A percentile compares a stretch with the other conserved stretches of the same genome.
These are phyloP conservation scores for Diaperis boleti DNA, from an alignment of 2,888 invertebrate genomes.

Conservation along the genomic window DNA sequence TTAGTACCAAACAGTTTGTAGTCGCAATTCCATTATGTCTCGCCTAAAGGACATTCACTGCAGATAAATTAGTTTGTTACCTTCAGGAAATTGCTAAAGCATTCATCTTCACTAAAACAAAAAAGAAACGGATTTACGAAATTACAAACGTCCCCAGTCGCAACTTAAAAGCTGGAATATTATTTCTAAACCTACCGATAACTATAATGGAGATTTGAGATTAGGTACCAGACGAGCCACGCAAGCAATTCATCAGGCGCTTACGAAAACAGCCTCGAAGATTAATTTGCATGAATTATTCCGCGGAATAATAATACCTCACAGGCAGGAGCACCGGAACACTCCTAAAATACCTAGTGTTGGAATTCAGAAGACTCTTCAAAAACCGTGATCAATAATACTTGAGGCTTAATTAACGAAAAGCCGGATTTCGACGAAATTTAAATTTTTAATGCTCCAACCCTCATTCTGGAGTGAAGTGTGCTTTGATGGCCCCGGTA, in stretches of 20 bases:
- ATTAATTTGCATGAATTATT: conserved; percentile 38
- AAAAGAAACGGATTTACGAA: conserved; percentile 21
- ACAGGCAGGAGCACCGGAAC: conserved; percentile 8
- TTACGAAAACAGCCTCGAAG: conserved; percentile 30
- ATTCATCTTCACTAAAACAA: conserved; percentile 17
- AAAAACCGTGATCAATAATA: conserved; percentile 35
- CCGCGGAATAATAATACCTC: conserved; percentile 26
- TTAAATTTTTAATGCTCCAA: conserved; percentile 27
- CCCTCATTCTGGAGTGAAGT: conserved; percentile 11
- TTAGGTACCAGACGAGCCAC: conserved; percentile 25
- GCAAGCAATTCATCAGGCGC: conserved; percentile 32
- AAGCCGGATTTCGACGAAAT: conserved; percentile 22
- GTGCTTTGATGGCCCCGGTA: conserved; percentile 12
- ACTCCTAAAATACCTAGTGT: conserved; percentile 12
- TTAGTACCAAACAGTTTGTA: conserved; percentile 7
- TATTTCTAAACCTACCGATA: conserved; percentile 27
- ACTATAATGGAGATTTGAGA: conserved; percentile 30
- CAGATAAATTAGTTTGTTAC: conserved; percentile 27
- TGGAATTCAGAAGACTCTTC: conserved; percentile 13
- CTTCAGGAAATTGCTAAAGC: conserved; percentile 21
- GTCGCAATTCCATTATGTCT: conserved; percentile 1
- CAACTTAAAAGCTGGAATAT: conserved; percentile 14
- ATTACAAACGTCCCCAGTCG: conserved; percentile 4
- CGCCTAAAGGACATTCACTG: conserved; percentile 8
- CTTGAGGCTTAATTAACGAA: conserved; percentile 31